Evolutionary conservation across 2,797 vertebrate genomes (phyloP), one percentile per base, ranked within the genome.

Genomic region (Florisuga fusca): DNA sequence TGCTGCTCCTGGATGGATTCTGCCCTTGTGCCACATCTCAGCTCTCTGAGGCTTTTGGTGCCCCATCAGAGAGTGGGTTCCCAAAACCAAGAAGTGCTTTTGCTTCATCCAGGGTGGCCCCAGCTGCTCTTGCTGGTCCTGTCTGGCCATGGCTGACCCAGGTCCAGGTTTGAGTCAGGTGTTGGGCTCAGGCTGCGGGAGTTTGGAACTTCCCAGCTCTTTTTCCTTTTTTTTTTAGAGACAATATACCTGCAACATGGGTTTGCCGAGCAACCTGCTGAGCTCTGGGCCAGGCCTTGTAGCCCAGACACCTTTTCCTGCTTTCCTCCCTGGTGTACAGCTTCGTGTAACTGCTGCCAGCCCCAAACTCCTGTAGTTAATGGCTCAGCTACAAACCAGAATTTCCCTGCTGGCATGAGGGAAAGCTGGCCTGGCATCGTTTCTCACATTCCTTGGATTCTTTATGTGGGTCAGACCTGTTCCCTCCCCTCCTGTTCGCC

Each of bases 181-280:
- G 4, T 50, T 6, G 55, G 61, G 55, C 43, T 73, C 50, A 6
- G 25, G 22, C 41, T 57, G 67, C n/a, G 25, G 19, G 12, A 14
- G 46, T 21, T 27, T 13, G 29, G 4, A 16, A 63, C 33, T 19
- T 29, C 6, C 50, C 50, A 10, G 15, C 13, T 48, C 38, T 38
- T 79, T n/a, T 62, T 31, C 16, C 33, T 22, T 55, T 58, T 25
- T 22, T 22, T 55, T 58, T 25, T 22, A 51, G 51, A 59, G 27
- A 19, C 36, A 20, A 10, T 1, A 11, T 5, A n/a, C 3, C 1
- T 4, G 14, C 12, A 23, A 10, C 15, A 1, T 1, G 5, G 27
- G 15, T 22, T 29, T 62, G 50, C 59, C n/a, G 58, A 76, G 36
- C 59, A 54, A 14, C 62, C 29, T 10, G 25, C 16, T 1, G 38